Base-by-base conservation (phyloP, 2,113 vertebrate genomes). In the Artemisiospiza belli region DNA sequence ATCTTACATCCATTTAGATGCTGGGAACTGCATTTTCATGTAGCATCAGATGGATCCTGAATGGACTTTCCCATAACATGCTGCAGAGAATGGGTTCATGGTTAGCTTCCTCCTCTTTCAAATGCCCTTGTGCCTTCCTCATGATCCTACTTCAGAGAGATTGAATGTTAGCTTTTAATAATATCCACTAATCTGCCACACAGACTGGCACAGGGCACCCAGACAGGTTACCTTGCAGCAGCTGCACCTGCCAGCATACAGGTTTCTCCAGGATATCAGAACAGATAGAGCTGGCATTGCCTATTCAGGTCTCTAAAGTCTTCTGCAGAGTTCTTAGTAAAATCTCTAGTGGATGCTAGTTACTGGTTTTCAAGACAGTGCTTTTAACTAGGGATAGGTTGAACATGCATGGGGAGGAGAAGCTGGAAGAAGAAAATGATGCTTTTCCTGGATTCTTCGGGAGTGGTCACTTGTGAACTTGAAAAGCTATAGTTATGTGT, bases 1-100 rank as follows among this genome's bases (percentile, higher is more conserved):
- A 43, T 28, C 3, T 72, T 37, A 3, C 0, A 5, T 59, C 8
- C 0, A 0, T 57, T 89, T 19, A 76, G 30, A 43, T 67, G 8
- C 13, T 78, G 46, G 28, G 28, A 93, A 49, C 15, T 3, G 2
- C 0, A 3, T 18, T 49, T 77, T 57, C 46, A 19, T 80, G 39
- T 2, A 39, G 14, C 19, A 49, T 22, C 9, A 23, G 5, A 20
- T 4, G 3, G 10, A 57, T 64, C 4, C 44, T 63, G 33, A 35
- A 33, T 27, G 19, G 46, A 35, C 4, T 70, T 77, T 46, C 52
- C 22, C 10, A 9, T 15, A 43, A 43, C 3, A 6, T 43, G 39
- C 43, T 87, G 37, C 0, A 2, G 25, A 46, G 15, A 35, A 30
- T 0, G 3, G 41, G 16, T 35, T 89, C 4, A 5, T 22, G 5